phyloP scores from a whole-genome alignment of 2,113 vertebrate genomes.

The Butorides virescens region DNA sequence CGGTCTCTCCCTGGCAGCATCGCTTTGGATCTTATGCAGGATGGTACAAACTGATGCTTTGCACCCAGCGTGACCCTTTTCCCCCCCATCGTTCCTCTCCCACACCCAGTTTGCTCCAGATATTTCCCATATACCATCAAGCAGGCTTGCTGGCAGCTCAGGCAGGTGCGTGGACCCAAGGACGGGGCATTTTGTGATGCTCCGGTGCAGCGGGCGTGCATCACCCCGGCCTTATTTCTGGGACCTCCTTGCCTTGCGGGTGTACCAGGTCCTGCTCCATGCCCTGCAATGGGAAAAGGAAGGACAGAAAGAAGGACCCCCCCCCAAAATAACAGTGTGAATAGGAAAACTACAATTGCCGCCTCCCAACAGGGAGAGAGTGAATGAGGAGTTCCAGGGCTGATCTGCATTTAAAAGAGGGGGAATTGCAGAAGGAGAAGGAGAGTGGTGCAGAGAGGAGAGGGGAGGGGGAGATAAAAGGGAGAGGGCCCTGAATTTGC shows the following conservation, averaged over 20 bases:
- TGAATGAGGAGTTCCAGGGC: not conserved
- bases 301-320: not conserved
- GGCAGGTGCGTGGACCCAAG: not conserved
- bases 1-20: fast-evolving
- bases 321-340: not conserved
- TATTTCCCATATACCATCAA: not conserved
- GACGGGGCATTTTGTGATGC: fast-evolving
- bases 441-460: not conserved
- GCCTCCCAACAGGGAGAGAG: not conserved
- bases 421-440: not conserved
- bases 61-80: too few species aligned
- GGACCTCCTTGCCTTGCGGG: not conserved
- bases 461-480: constrained; percentile 2
- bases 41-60: not conserved
- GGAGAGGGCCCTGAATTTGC: not conserved
- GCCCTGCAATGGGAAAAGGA: not conserved
- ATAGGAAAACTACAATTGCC: not conserved
- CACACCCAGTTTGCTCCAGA: not conserved
- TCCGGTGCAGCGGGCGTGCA: fast-evolving
- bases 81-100: fast-evolving
- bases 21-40: not conserved
- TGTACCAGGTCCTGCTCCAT: not conserved
- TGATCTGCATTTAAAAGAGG: constrained; percentile 31
- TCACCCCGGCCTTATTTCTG: fast-evolving
- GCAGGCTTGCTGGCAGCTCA: not conserved